Conservation (phyloP, 2,113 vertebrate genomes). For the Corythoichthys haematopterus region DNA sequence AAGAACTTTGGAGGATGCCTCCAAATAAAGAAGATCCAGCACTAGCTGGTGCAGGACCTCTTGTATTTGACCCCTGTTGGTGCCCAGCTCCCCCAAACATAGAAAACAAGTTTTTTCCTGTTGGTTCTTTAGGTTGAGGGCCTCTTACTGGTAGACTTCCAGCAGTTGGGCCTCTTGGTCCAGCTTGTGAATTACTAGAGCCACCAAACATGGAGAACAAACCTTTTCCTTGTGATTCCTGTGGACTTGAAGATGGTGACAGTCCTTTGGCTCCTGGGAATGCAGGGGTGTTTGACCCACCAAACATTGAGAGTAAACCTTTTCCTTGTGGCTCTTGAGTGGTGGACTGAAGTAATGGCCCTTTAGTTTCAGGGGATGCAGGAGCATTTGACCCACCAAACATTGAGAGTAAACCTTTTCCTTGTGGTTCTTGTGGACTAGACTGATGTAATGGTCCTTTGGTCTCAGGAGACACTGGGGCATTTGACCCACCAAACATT, state of each 20-base stretch:
- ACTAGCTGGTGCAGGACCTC: conserved; percentile 35
- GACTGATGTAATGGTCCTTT: conserved; percentile 8
- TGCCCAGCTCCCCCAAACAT: conserved; percentile 62
- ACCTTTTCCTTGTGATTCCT: conserved; percentile 60
- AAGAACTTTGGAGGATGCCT: conserved; percentile 59
- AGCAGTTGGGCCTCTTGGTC: conserved; percentile 42
- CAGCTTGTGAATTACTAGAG: conserved; percentile 42
- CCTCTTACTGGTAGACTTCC: conserved; percentile 43
- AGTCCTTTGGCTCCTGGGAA: conserved; percentile 40
- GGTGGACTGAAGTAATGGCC: conserved; percentile 5
- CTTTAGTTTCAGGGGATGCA: background rate
- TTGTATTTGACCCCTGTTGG: conserved; percentile 49
- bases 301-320: conserved; percentile 67
- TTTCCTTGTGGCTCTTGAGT: conserved; percentile 61
- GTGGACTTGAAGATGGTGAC: conserved; percentile 25
- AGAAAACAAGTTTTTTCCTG: conserved; percentile 68
- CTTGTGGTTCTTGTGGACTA: conserved; percentile 49
- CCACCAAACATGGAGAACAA: conserved; percentile 69
- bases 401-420: conserved; percentile 66
- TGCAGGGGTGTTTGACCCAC: conserved; percentile 41
- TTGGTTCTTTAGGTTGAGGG: conserved; percentile 56
- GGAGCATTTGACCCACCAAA: conserved; percentile 52
- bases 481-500: conserved; percentile 56
- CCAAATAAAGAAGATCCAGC: conserved; percentile 68
- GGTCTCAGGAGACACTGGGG: conserved; percentile 3